Conservation (phyloP, 2,113 vertebrate species). For the Anolis sagrei region DNA sequence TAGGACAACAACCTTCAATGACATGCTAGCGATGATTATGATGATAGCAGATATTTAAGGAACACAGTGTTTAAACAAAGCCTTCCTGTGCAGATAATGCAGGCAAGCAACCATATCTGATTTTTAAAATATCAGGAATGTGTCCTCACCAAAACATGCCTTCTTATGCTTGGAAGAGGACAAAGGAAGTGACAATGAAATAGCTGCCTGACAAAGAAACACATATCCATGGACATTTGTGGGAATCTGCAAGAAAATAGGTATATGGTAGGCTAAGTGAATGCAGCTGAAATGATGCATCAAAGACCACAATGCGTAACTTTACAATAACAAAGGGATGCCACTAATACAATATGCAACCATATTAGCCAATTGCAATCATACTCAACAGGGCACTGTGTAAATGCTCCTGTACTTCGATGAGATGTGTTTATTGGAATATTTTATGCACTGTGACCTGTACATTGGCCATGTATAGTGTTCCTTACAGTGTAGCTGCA, state of each 20-base stretch:
- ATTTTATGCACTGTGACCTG: no score
- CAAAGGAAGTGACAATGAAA: neutral
- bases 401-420: no score
- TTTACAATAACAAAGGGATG: no score
- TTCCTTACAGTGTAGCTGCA: no score
- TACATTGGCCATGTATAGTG: no score
- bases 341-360: no score
- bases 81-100: neutral
- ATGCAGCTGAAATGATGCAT: neutral
- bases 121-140: neutral
- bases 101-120: neutral
- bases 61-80: constrained; percentile 9
- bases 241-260: neutral
- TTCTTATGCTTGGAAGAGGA: accelerated
- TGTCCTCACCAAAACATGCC: neutral
- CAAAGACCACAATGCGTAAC: no score
- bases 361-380: no score
- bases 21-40: neutral
- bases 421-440: no score
- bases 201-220: neutral
- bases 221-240: neutral
- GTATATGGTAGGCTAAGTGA: neutral
- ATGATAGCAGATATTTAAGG: neutral
- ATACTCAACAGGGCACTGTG: no score
- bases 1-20: neutral